phyloP scores from a whole-genome alignment of 2,113 vertebrate genomes.

The Ramphastos sulfuratus region DNA sequence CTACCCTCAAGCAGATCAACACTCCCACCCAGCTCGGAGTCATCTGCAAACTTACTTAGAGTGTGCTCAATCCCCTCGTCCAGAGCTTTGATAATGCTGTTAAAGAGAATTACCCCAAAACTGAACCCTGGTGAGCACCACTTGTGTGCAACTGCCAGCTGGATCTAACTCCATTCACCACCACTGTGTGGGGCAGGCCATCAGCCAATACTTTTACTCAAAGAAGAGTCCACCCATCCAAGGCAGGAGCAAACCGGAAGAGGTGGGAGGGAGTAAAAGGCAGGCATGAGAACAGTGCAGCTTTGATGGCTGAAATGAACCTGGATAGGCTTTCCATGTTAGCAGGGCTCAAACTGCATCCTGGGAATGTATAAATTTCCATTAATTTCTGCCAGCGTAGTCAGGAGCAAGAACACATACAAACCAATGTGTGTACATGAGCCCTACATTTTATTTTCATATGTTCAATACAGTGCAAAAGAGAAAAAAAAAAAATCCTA shows the following conservation, averaged over 20 bases:
- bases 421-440: not conserved
- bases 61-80: too few relatives aligned
- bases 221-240: too few relatives aligned
- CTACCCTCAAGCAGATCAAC: too few relatives aligned
- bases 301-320: not conserved
- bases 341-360: not conserved
- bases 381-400: not conserved
- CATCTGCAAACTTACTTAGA: too few relatives aligned
- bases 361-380: not conserved
- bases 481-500: constrained; percentile 28
- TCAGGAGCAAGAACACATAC: not conserved
- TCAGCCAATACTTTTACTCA: too few relatives aligned
- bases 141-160: too few relatives aligned
- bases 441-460: not conserved
- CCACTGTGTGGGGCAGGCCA: too few relatives aligned
- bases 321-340: not conserved
- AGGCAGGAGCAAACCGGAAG: not conserved
- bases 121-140: too few relatives aligned
- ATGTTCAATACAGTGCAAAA: not conserved
- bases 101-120: too few relatives aligned
- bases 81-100: too few relatives aligned
- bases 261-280: not conserved
- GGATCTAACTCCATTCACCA: too few relatives aligned
- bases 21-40: too few relatives aligned
- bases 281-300: not conserved